phyloP scores from a whole-genome alignment of 2,888 invertebrate genomes.

The Cantharis lateralis region DNA sequence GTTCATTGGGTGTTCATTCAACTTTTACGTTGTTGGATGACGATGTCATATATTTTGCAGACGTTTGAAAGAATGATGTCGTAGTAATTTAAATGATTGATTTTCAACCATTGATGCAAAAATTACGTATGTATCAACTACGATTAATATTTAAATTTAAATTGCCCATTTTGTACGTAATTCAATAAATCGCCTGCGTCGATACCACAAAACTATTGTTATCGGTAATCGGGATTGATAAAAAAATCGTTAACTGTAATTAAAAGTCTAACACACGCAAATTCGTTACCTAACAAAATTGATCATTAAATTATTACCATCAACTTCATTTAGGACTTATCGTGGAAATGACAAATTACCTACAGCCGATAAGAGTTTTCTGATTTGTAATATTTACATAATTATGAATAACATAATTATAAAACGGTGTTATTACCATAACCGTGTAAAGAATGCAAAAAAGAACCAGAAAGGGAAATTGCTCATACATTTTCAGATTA shows the following conservation, averaged over 20 bases:
- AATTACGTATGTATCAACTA: not conserved
- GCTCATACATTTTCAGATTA: not conserved
- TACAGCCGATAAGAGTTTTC: not conserved
- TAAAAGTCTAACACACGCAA: not conserved
- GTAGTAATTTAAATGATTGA: no score
- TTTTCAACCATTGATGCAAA: not conserved
- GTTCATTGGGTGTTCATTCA: not conserved
- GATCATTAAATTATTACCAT: not conserved
- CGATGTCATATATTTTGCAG: not conserved
- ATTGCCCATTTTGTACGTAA: not conserved
- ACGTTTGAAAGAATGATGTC: not conserved
- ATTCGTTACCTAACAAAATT: not conserved
- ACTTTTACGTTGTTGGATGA: not conserved
- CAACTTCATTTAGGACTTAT: not conserved
- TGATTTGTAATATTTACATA: not conserved
- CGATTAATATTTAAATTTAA: not conserved
- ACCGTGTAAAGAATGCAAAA: not conserved
- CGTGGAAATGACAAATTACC: not conserved
- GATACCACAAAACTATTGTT: not conserved
- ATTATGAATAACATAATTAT: not conserved
- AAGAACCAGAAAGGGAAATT: not conserved
- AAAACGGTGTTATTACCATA: not conserved
- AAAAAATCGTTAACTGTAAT: not conserved
- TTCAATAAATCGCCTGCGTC: not conserved
- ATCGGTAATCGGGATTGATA: not conserved